Evolutionary conservation across 2,797 vertebrate species (phyloP).

Genomic region (Champsocephalus esox): DNA sequence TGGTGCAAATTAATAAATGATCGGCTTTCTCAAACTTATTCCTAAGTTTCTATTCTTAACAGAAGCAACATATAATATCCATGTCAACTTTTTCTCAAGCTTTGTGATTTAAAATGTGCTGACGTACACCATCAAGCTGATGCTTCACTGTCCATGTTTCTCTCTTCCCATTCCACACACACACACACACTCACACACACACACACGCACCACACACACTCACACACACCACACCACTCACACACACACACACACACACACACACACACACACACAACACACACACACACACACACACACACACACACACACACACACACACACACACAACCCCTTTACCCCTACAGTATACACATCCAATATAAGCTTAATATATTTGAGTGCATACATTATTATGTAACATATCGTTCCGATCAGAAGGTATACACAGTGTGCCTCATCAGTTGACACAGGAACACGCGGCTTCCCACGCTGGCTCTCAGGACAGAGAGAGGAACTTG

Average conservation of each 20-base stretch:
- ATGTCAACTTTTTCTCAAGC: not conserved
- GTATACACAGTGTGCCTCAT: conserved; percentile 16
- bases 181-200: no score
- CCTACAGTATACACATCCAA: not conserved
- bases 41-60: not conserved
- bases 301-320: no score
- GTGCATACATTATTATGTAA: conserved; percentile 15
- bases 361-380: not conserved
- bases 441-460: conserved; percentile 1
- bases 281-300: no score
- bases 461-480: conserved; percentile 52
- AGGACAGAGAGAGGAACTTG: conserved; percentile 87
- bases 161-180: no score
- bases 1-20: not conserved
- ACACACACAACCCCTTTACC: not conserved
- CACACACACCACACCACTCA: no score
- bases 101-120: not conserved
- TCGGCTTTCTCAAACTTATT: not conserved
- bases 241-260: no score
- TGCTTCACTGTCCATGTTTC: no score
- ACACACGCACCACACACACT: no score
- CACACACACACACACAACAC: no score
- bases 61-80: not conserved
- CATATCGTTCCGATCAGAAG: not conserved
- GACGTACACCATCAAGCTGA: not conserved